Conservation (phyloP, 1,140 invertebrate species). For the Tetranychus cinnabarinus region DNA sequence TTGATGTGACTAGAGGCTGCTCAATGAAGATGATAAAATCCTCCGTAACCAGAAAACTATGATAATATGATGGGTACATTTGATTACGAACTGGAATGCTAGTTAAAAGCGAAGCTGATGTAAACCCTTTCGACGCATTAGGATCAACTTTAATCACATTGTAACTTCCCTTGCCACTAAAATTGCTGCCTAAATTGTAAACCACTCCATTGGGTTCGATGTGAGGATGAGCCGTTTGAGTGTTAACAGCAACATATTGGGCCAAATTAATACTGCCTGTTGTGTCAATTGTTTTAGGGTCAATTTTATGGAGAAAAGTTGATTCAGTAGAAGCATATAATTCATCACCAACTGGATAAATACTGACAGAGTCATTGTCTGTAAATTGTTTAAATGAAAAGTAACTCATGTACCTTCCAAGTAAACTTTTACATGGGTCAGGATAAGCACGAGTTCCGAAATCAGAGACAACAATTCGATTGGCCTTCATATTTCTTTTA, state of each 20-base stretch:
- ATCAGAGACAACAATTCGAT: constrained; percentile 44
- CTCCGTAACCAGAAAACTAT: constrained; percentile 60
- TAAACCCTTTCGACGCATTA: not conserved
- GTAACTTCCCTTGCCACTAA: not conserved
- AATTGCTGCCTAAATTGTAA: constrained; percentile 36
- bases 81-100: constrained; percentile 42
- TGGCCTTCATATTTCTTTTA: constrained; percentile 18
- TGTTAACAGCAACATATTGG: constrained; percentile 43
- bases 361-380: constrained; percentile 22
- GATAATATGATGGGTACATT: constrained; percentile 58
- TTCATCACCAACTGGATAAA: constrained; percentile 19
- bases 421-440: constrained; percentile 24
- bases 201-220: constrained; percentile 45
- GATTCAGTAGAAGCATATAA: constrained; percentile 25
- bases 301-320: constrained; percentile 18
- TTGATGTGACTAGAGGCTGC: constrained; percentile 42
- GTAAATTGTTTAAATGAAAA: constrained; percentile 29
- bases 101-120: constrained; percentile 28
- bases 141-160: constrained; percentile 1
- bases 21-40: constrained; percentile 62
- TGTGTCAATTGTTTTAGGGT: constrained; percentile 20
- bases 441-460: constrained; percentile 45
- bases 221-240: constrained; percentile 55
- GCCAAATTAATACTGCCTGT: constrained; percentile 33
- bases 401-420: constrained; percentile 18